phyloP scores from a whole-genome alignment of 2,888 invertebrate genomes.

The Sericinus montela region DNA sequence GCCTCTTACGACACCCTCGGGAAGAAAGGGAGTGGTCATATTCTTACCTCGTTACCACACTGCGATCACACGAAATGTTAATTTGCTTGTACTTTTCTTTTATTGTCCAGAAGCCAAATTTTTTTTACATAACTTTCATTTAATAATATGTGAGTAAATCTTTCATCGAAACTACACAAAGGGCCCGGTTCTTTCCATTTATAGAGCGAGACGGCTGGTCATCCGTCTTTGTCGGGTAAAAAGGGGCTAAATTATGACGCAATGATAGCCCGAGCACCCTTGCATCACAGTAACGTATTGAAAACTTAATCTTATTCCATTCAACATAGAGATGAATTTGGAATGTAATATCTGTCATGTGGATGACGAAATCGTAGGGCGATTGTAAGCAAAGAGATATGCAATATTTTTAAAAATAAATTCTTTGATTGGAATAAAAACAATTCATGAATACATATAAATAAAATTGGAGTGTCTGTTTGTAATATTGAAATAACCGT shows the following conservation, averaged over 20 bases:
- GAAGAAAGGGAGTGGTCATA: no score
- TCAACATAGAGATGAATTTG: conserved; percentile 9
- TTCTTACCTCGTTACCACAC: no score
- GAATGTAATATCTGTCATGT: conserved; percentile 23
- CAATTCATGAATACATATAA: no score
- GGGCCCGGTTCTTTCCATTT: conserved; percentile 37
- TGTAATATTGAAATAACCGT: no score
- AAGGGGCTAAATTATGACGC: conserved; percentile 66
- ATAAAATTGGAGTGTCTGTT: no score
- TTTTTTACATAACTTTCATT: no score
- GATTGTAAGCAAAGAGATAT: conserved; percentile 34
- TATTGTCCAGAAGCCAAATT: no score
- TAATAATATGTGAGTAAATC: not conserved
- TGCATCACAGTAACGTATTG: conserved; percentile 29
- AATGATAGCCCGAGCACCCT: conserved; percentile 52
- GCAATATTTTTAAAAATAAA: no score
- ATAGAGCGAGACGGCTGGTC: conserved; percentile 30
- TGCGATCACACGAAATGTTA: no score
- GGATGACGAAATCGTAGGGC: conserved; percentile 44
- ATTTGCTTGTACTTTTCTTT: no score
- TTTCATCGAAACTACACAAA: conserved; percentile 38
- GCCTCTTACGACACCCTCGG: no score
- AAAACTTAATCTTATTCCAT: conserved; percentile 25
- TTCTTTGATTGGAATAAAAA: no score
- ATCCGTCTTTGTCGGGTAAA: conserved; percentile 35